A percentile compares a stretch with the other conserved stretches of the same genome.
Evolutionary conservation across 2,113 vertebrate species (phyloP).

Genomic region (Chinchilla lanigera): DNA sequence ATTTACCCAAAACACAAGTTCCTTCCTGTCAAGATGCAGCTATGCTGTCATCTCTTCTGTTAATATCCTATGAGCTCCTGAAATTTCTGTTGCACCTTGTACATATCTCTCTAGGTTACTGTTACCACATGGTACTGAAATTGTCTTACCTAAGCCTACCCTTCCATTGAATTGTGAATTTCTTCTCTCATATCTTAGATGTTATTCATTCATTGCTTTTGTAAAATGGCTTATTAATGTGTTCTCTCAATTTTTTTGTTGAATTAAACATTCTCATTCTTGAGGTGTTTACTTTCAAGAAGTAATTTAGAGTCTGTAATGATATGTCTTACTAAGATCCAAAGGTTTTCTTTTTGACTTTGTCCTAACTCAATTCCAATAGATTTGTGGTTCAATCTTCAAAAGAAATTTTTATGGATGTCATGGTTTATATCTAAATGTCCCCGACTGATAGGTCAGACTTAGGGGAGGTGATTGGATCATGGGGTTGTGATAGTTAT

Average conservation of each 20-base stretch:
- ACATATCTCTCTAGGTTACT: background rate
- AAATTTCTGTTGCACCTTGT: background rate
- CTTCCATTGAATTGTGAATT: background rate
- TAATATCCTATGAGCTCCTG: background rate
- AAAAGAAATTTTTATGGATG: background rate
- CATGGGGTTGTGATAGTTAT: background rate
- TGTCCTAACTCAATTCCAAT: background rate
- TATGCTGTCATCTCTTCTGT: background rate
- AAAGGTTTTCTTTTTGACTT: constrained; percentile 35
- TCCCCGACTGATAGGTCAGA: background rate
- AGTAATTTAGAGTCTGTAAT: background rate
- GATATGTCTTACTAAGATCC: constrained; percentile 23
- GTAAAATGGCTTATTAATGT: background rate
- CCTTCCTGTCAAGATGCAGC: background rate
- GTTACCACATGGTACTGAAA: background rate
- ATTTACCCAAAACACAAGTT: background rate
- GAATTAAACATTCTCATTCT: background rate
- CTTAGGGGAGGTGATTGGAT: background rate
- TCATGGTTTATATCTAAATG: background rate
- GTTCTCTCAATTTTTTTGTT: background rate
- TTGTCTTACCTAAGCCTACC: background rate
- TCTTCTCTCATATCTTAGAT: background rate
- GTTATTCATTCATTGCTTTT: constrained; percentile 33
- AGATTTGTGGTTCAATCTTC: background rate
- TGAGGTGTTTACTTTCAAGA: constrained; percentile 31